Base-by-base conservation (phyloP, 1,140 invertebrate species). In the Vollenhovia emeryi region DNA sequence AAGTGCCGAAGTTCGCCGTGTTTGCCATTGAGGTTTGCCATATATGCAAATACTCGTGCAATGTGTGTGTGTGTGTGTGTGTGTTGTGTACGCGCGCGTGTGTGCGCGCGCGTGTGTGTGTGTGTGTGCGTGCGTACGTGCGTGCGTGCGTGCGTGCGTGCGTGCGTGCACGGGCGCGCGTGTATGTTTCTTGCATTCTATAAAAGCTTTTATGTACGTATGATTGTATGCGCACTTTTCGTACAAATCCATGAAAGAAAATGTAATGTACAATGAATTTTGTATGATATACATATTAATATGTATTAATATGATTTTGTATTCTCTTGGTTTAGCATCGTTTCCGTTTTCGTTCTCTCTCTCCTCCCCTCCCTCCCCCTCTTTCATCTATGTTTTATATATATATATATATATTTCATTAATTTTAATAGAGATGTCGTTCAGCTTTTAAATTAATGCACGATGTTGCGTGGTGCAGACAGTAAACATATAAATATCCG, bases 231-330 rank as follows among this genome's bases (percentile, higher is more conserved):
- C 79, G 75, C 69, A 71, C 50, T 15, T 45, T 69, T 66, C 52
- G 45, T 85, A 85, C 75, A 80, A 85, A 86, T 88, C 87, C 83
- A 87, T 85, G 62, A 90, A 91, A 91, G 64, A 85, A 87, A 91
- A 88, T 73, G 76, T 90, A 93, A 91, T 87, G n/a, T 76, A 91
- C 92, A 93, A 92, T 92, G 88, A 92, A 93, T 84, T 88, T 93
- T 88, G 89, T 92, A 92, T 92, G 91, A 91, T 93, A 88, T 92
- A 93, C 90, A 93, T 92, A 87, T 89, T 83, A 84, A 85, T 85
- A 78, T 68, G 50, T 68, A 85, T 85, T 79, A 87, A 91, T 90
- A 93, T 90, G 88, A 85, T 93, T 91, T 91, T 86, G 73, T 91
- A 91, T 91, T 84, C 83, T 79, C 21, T 84, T 79, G 87, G 69